Conservation (phyloP, 2,888 invertebrate species). For the Unio pictorum region DNA sequence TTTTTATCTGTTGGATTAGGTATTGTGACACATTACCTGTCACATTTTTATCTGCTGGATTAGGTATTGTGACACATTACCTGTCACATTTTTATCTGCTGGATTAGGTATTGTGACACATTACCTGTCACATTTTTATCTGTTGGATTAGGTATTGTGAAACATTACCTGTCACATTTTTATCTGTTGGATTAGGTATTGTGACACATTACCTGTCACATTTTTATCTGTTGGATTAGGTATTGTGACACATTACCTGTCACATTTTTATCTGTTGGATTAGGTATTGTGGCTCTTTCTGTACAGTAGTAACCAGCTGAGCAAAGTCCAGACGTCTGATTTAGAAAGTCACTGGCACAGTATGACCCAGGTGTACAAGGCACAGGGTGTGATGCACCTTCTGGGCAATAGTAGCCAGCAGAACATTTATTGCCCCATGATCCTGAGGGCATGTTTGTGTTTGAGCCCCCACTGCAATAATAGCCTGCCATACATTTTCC, state of each 20-base stretch:
- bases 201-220: too few species aligned
- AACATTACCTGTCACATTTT: too few species aligned
- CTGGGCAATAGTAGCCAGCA: constrained; percentile 61
- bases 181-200: too few species aligned
- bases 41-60: too few species aligned
- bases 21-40: too few species aligned
- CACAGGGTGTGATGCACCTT: constrained; percentile 50
- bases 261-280: constrained; percentile 61
- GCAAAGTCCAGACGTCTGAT: constrained; percentile 59
- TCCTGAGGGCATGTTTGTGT: constrained; percentile 76
- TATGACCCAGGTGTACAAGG: constrained; percentile 61
- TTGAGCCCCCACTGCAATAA: constrained; percentile 95
- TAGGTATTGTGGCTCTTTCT: constrained; percentile 47
- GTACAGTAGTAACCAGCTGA: constrained; percentile 63
- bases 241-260: constrained; percentile 49
- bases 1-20: too few species aligned
- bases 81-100: too few species aligned
- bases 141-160: too few species aligned
- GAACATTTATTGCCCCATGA: constrained; percentile 52
- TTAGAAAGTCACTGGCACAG: constrained; percentile 57
- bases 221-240: too few species aligned
- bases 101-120: too few species aligned
- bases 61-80: too few species aligned
- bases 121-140: too few species aligned
- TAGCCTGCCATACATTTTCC: constrained; percentile 63